Evolutionary conservation across 1,140 invertebrate genomes (phyloP).

Genomic region (Sycobia sp.): DNA sequence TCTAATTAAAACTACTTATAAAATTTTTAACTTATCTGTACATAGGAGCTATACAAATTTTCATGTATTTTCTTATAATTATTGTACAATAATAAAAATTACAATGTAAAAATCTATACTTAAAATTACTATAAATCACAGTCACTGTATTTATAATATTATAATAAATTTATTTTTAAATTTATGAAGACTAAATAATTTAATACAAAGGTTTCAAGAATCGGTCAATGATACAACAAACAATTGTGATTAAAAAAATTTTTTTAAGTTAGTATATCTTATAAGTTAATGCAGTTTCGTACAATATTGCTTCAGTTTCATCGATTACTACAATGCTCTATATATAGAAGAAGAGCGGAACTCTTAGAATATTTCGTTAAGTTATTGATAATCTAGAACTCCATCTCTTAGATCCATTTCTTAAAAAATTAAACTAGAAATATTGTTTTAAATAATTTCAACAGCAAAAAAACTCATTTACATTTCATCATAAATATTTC

Average conservation of each 20-base stretch:
- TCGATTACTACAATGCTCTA: too few relatives aligned
- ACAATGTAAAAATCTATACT: background rate
- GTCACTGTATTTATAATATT: constrained; percentile 12
- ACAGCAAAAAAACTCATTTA: background rate
- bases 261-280: too few relatives aligned
- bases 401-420: too few relatives aligned
- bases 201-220: constrained; percentile 3
- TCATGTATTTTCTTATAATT: background rate
- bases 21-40: constrained; percentile 1
- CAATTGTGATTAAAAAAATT: background rate
- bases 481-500: constrained; percentile 26
- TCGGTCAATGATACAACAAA: too few relatives aligned
- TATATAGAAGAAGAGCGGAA: too few relatives aligned
- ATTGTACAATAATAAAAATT: background rate
- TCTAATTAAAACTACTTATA: constrained; percentile 15
- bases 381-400: too few relatives aligned
- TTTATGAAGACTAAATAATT: background rate
- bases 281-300: too few relatives aligned
- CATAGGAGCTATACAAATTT: background rate
- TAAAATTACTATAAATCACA: constrained; percentile 25
- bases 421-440: too few relatives aligned
- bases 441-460: too few relatives aligned
- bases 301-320: too few relatives aligned
- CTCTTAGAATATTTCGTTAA: too few relatives aligned
- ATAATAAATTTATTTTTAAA: constrained; percentile 10